Conservation (phyloP, 2,797 vertebrate species). For the Enteromius anoplus region DNA sequence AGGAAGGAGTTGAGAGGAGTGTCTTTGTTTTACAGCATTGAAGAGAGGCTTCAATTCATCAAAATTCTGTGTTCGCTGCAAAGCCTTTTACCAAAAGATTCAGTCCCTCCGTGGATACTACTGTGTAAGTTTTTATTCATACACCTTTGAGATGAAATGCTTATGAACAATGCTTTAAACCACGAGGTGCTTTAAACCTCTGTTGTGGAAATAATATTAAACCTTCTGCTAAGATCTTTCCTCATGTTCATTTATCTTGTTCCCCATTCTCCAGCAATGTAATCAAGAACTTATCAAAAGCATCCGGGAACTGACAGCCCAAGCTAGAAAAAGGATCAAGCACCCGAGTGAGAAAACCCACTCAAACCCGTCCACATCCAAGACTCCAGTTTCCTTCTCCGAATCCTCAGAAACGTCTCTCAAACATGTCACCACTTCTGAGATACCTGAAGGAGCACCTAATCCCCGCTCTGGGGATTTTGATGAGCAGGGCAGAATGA, state of each 20-base stretch:
- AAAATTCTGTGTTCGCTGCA: conserved; percentile 75
- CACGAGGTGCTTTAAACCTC: no score
- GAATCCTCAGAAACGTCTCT: neutral
- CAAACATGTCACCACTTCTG: conserved; percentile 53
- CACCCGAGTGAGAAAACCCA: neutral
- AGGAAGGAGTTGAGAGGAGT: neutral
- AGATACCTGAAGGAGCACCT: conserved; percentile 42
- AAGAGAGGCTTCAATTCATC: conserved; percentile 24
- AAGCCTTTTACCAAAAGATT: conserved; percentile 78
- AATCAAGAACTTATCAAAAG: conserved; percentile 55
- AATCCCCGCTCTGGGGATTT: conserved; percentile 51
- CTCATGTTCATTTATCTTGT: neutral
- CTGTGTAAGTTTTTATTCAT: conserved; percentile 79
- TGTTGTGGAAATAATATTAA: neutral
- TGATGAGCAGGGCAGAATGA: conserved; percentile 82
- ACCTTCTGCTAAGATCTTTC: neutral
- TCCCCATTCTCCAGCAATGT: conserved; percentile 49
- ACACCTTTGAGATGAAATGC: neutral
- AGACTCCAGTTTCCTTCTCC: neutral
- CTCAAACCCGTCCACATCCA: neutral
- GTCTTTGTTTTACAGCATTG: conserved; percentile 51
- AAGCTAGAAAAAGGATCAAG: conserved; percentile 34
- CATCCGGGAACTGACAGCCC: conserved; percentile 32
- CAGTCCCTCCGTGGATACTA: conserved; percentile 83
- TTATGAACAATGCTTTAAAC: neutral